These are phyloP conservation scores for Glyptemys insculpta DNA, from an alignment of 2,797 vertebrate species.

Conservation along the genomic window DNA sequence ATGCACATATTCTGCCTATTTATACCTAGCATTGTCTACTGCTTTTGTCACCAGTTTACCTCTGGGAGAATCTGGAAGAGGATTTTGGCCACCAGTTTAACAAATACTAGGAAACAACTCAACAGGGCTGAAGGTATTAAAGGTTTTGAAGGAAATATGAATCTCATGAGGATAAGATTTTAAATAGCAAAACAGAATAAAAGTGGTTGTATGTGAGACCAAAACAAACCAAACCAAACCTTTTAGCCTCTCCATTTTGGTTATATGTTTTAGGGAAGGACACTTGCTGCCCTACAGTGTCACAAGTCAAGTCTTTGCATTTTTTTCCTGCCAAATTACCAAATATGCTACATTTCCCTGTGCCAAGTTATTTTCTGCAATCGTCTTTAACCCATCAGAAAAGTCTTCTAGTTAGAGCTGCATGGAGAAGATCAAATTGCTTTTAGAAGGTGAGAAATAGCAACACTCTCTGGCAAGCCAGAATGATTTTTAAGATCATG, in stretches of 20 bases:
- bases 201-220: neutral
- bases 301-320: slow-evolving; percentile 14
- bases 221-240: neutral
- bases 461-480: slow-evolving; percentile 42
- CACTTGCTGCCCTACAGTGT: slow-evolving; percentile 14
- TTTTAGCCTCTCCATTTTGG: slow-evolving; percentile 40
- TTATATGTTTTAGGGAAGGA: slow-evolving; percentile 24
- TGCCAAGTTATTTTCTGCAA: slow-evolving; percentile 62
- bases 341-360: slow-evolving; percentile 22
- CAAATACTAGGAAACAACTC: slow-evolving; percentile 46
- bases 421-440: slow-evolving; percentile 43
- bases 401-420: slow-evolving; percentile 36
- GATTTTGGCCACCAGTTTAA: neutral
- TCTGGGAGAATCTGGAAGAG: neutral
- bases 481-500: slow-evolving; percentile 49
- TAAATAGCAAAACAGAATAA: neutral
- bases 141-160: neutral
- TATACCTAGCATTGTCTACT: neutral
- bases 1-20: neutral
- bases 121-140: neutral
- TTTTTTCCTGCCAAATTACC: slow-evolving; percentile 61
- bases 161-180: slow-evolving; percentile 13
- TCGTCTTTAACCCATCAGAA: slow-evolving; percentile 28
- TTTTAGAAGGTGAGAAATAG: slow-evolving; percentile 59
- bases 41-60: neutral